A percentile compares a stretch with the other conserved stretches of the same genome.
Evolutionary conservation across 2,797 vertebrate species (phyloP).

Genomic region (Neostethus bicornis): DNA sequence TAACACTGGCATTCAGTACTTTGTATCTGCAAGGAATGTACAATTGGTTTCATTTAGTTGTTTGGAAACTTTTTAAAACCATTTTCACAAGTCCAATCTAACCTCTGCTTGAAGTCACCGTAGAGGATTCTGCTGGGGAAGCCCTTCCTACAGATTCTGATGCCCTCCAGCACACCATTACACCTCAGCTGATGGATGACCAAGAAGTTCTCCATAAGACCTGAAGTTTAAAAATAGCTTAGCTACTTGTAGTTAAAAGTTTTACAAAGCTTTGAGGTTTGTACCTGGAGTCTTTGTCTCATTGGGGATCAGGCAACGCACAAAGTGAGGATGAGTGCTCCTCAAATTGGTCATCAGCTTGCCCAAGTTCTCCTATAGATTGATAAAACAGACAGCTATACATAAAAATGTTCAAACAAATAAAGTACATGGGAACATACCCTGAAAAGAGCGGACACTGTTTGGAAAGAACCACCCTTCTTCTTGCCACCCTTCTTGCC

Average conservation of each 20-base stretch:
- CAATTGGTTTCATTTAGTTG: too few relatives aligned
- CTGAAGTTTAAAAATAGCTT: neutral
- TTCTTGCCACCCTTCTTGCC: constrained; percentile 79
- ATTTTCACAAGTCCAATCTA: neutral
- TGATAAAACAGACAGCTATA: too few relatives aligned
- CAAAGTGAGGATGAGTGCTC: constrained; percentile 84
- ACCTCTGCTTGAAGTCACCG: constrained; percentile 88
- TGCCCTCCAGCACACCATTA: constrained; percentile 88
- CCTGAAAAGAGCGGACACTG: constrained; percentile 81
- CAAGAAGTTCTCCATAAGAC: constrained; percentile 78
- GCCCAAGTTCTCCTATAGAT: constrained; percentile 18
- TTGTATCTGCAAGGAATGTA: constrained; percentile 7
- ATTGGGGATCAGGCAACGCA: constrained; percentile 87
- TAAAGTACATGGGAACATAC: constrained; percentile 57
- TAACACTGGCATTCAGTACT: constrained; percentile 81
- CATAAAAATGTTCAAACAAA: constrained; percentile 23
- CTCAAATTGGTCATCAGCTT: constrained; percentile 35
- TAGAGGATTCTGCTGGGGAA: constrained; percentile 82
- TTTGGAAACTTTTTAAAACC: too few relatives aligned
- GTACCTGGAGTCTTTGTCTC: constrained; percentile 41
- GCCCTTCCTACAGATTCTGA: constrained; percentile 82
- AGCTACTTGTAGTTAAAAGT: fast-evolving
- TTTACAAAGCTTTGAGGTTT: fast-evolving
- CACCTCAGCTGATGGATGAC: constrained; percentile 92
- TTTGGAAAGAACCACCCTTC: constrained; percentile 91